A percentile compares a stretch with the other conserved stretches of the same genome.
Conservation (phyloP, 2,113 vertebrate species). For the Bos indicus region DNA sequence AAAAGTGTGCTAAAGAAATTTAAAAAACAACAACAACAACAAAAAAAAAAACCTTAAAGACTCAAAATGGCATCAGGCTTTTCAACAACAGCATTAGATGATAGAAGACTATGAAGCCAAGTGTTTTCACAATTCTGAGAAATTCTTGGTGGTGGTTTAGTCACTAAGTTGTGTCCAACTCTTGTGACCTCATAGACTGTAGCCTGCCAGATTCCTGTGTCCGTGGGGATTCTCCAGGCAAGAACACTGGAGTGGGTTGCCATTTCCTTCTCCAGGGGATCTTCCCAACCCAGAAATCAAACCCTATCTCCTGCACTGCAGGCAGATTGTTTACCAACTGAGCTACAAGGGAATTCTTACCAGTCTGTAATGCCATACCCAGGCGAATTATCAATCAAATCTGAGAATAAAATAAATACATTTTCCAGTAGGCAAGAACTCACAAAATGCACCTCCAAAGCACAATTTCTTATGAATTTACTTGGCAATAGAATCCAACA, state of each 20-base stretch:
- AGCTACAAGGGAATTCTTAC: background rate
- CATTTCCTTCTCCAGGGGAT: background rate
- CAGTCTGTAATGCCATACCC: background rate
- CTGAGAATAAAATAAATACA: background rate
- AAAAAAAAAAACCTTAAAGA: background rate
- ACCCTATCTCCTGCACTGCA: background rate
- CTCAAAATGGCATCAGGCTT: background rate
- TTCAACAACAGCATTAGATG: background rate
- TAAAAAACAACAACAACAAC: background rate
- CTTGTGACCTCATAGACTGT: background rate
- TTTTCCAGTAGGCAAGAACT: background rate
- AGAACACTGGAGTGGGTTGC: background rate
- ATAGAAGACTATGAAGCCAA: background rate
- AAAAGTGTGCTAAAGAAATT: background rate
- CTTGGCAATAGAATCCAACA: background rate
- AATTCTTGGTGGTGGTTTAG: background rate
- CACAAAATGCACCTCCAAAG: background rate
- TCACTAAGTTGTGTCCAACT: background rate
- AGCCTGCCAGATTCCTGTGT: background rate
- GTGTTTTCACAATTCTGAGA: background rate
- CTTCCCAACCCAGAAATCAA: background rate
- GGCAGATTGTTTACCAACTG: background rate
- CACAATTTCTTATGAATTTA: background rate
- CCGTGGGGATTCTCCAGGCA: background rate
- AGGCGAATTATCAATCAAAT: background rate